These are phyloP conservation scores for Amphiduros pacificus DNA, from an alignment of 2,888 invertebrate genomes.

Conservation along the genomic window DNA sequence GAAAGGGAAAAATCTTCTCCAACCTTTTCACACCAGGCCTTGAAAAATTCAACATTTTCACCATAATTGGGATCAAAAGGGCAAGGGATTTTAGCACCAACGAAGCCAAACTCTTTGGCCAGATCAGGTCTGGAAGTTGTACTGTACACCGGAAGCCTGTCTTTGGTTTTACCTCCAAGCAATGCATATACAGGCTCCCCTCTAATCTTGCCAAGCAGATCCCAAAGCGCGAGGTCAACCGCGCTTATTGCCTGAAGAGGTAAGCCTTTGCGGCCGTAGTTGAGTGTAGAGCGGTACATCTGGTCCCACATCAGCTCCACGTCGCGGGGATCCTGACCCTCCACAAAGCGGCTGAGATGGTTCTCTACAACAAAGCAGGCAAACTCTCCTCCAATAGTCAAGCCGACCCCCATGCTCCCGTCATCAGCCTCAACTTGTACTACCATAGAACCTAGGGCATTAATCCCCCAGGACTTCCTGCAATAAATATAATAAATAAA, in stretches of 20 bases:
- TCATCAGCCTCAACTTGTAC: constrained; percentile 54
- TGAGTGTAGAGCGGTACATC: constrained; percentile 51
- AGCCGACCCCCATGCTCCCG: constrained; percentile 50
- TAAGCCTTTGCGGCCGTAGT: constrained; percentile 54
- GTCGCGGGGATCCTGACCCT: constrained; percentile 52
- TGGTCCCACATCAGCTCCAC: constrained; percentile 53
- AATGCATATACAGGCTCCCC: constrained; percentile 53
- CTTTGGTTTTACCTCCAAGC: constrained; percentile 53
- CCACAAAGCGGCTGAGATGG: constrained; percentile 52
- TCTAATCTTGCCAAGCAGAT: constrained; percentile 47
- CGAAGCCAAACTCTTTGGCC: constrained; percentile 50
- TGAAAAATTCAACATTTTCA: constrained; percentile 48
- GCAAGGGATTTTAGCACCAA: constrained; percentile 50
- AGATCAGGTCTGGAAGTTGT: constrained; percentile 52
- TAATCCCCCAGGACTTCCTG: constrained; percentile 55
- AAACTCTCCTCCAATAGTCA: constrained; percentile 51
- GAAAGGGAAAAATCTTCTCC: constrained; percentile 51
- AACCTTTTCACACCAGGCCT: constrained; percentile 48
- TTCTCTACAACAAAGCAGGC: constrained; percentile 53
- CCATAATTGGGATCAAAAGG: constrained; percentile 52
- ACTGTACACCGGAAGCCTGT: constrained; percentile 49
- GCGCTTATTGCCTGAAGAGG: constrained; percentile 53
- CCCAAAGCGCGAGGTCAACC: constrained; percentile 54
- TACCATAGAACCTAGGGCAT: constrained; percentile 48
- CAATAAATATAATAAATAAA: too few relatives aligned